Conservation (phyloP, 1,140 invertebrate species). For the Musca domestica region DNA sequence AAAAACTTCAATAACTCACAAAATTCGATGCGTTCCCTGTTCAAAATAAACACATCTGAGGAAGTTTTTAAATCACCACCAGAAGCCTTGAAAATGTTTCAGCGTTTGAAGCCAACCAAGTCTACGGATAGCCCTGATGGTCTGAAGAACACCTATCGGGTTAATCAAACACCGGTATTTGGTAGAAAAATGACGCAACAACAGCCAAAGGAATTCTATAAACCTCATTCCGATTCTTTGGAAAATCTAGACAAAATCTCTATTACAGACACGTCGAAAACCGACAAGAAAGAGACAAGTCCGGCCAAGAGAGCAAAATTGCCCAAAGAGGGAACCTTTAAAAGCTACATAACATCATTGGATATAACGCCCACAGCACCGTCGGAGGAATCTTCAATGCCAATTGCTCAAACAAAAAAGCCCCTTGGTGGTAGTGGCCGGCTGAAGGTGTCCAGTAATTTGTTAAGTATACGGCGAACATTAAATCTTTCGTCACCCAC, state of each 20-base stretch:
- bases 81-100: conserved; percentile 48
- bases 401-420: background rate
- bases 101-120: conserved; percentile 37
- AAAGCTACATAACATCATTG: conserved; percentile 22
- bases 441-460: background rate
- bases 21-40: conserved; percentile 46
- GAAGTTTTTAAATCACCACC: conserved; percentile 36
- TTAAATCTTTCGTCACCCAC: conserved; percentile 3
- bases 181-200: conserved; percentile 33
- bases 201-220: conserved; percentile 24
- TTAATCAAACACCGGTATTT: conserved; percentile 52
- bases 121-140: background rate
- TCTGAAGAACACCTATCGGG: conserved; percentile 34
- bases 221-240: conserved; percentile 41
- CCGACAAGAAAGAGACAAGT: conserved; percentile 4
- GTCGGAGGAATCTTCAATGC: background rate
- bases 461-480: conserved; percentile 13
- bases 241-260: conserved; percentile 33
- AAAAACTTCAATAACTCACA: conserved; percentile 44
- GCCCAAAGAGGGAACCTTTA: conserved; percentile 23
- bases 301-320: background rate
- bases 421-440: background rate
- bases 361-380: conserved; percentile 1
- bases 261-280: background rate
- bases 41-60: conserved; percentile 32